These are phyloP conservation scores for Corythaeola cristata DNA, from an alignment of 2,113 vertebrate species.

Conservation along the genomic window DNA sequence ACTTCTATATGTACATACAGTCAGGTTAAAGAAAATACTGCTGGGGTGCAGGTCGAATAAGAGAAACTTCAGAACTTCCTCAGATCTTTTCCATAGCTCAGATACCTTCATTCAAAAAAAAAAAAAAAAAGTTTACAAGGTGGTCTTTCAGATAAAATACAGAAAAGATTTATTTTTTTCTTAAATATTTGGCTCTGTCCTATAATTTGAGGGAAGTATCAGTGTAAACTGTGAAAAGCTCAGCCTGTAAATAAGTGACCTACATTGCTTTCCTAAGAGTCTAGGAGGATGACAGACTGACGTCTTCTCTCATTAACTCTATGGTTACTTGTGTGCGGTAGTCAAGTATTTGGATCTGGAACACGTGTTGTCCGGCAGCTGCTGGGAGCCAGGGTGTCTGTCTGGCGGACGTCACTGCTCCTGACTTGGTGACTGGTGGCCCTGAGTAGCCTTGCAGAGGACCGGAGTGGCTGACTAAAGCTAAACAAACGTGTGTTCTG, in stretches of 20 bases:
- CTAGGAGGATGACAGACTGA: neutral
- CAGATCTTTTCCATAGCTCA: neutral
- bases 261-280: neutral
- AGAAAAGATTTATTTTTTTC: neutral
- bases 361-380: fast-evolving
- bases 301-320: neutral
- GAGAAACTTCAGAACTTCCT: neutral
- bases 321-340: neutral
- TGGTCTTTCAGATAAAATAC: neutral
- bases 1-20: neutral
- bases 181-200: neutral
- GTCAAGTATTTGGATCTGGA: neutral
- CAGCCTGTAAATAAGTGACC: neutral
- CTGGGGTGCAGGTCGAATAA: neutral
- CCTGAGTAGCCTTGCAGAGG: neutral
- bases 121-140: neutral
- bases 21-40: neutral
- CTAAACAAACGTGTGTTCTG: neutral
- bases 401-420: fast-evolving
- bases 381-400: neutral
- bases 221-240: neutral
- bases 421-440: neutral
- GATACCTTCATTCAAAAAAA: neutral
- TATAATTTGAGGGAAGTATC: neutral
- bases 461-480: neutral